Evolutionary conservation across 2,888 invertebrate genomes (phyloP).

Genomic region (Zelleria hepariella): DNA sequence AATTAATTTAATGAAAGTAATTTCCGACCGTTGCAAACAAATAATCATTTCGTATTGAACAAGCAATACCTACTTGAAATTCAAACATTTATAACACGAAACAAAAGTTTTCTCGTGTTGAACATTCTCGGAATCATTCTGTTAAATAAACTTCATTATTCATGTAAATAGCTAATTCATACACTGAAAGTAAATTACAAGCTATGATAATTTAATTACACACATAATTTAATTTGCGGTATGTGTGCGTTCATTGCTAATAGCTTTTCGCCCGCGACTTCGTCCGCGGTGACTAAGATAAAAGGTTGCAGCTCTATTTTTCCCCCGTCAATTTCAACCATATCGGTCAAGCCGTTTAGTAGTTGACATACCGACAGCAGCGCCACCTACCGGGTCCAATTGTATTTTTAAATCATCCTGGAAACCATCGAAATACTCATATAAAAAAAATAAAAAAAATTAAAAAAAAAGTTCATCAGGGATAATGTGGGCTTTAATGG

Average conservation of each 20-base stretch:
- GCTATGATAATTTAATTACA: neutral
- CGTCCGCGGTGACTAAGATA: too few relatives aligned
- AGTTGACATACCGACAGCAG: too few relatives aligned
- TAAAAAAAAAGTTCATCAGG: too few relatives aligned
- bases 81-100: neutral
- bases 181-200: neutral
- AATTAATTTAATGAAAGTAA: neutral
- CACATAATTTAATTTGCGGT: neutral
- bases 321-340: too few relatives aligned
- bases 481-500: too few relatives aligned
- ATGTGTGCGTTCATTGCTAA: neutral
- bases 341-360: too few relatives aligned
- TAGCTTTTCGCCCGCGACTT: too few relatives aligned
- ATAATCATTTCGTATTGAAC: neutral
- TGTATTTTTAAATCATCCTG: too few relatives aligned
- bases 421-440: too few relatives aligned
- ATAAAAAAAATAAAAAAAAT: too few relatives aligned
- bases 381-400: too few relatives aligned
- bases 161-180: neutral
- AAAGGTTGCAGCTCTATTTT: too few relatives aligned
- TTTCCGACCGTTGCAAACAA: neutral
- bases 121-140: neutral
- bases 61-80: neutral
- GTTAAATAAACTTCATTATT: neutral
- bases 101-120: neutral